A percentile compares a stretch with the other conserved stretches of the same genome.
Evolutionary conservation across 2,888 invertebrate genomes (phyloP).

Genomic region (Anthrax anthrax): DNA sequence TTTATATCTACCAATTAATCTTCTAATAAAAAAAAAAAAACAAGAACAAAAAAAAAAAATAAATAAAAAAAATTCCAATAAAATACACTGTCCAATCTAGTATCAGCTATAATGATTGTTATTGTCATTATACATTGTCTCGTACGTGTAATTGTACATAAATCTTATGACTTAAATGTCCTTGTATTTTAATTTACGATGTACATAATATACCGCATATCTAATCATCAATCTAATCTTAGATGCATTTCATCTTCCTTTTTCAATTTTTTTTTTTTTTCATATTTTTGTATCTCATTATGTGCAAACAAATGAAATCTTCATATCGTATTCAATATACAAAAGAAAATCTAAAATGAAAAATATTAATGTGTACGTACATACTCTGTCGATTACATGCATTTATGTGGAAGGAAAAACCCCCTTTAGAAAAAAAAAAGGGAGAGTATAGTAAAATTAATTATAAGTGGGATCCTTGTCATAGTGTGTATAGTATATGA

Average conservation of each 20-base stretch:
- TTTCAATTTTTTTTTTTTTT: no score
- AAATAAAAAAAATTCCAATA: neutral
- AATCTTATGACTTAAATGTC: no score
- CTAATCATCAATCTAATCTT: neutral
- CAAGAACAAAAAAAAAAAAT: no score
- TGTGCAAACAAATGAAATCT: neutral
- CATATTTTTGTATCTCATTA: neutral
- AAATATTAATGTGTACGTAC: neutral
- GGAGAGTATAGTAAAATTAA: slow-evolving; percentile 2
- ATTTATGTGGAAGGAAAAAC: no score
- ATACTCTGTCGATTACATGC: no score
- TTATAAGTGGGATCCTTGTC: slow-evolving; percentile 6
- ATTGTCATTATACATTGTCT: no score
- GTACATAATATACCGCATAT: neutral
- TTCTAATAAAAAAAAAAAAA: neutral
- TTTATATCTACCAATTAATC: neutral
- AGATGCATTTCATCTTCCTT: no score
- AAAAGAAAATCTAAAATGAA: neutral
- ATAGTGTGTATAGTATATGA: no score
- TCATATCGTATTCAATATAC: neutral
- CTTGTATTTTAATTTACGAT: no score
- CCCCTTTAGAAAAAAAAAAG: neutral
- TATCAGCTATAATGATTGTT: no score
- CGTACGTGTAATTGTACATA: no score
- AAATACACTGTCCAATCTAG: neutral